phyloP scores from a whole-genome alignment of 2,888 invertebrate species.

The Plutella xylostella region DNA sequence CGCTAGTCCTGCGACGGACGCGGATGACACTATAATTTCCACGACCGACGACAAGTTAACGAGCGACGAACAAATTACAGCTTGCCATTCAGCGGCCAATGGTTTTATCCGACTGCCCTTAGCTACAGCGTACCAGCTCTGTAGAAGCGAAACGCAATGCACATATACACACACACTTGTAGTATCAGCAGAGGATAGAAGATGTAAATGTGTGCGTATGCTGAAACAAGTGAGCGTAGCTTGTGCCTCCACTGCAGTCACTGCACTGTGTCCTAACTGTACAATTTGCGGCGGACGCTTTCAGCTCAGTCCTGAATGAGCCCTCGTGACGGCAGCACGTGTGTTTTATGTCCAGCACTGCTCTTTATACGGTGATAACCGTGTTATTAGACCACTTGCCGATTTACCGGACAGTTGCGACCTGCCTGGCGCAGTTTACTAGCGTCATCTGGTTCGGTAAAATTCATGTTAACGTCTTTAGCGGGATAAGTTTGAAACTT shows the following conservation, averaged over 20 bases:
- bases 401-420: constrained; percentile 10
- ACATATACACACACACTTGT: too few relatives aligned
- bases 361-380: constrained; percentile 35
- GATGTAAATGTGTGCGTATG: too few relatives aligned
- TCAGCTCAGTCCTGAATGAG: constrained; percentile 32
- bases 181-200: too few relatives aligned
- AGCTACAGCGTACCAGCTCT: too few relatives aligned
- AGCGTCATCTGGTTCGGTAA: not conserved
- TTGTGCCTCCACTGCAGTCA: too few relatives aligned
- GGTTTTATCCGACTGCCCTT: constrained; percentile 35
- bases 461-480: not conserved
- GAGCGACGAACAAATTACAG: constrained; percentile 46
- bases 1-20: too few relatives aligned
- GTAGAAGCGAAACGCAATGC: too few relatives aligned
- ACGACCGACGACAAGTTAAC: constrained; percentile 6
- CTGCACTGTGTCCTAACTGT: constrained; percentile 33
- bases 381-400: constrained; percentile 13
- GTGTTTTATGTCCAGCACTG: constrained; percentile 46
- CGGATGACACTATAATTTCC: not conserved
- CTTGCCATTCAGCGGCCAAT: constrained; percentile 34
- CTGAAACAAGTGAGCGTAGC: too few relatives aligned
- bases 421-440: not conserved
- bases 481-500: too few relatives aligned
- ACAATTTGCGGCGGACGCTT: constrained; percentile 54
- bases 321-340: constrained; percentile 34